Percentiles rank a stretch among this genome's conserved stretches.
Evolutionary conservation across 2,888 invertebrate genomes (phyloP).

Genomic region (Esperia sulphurella): DNA sequence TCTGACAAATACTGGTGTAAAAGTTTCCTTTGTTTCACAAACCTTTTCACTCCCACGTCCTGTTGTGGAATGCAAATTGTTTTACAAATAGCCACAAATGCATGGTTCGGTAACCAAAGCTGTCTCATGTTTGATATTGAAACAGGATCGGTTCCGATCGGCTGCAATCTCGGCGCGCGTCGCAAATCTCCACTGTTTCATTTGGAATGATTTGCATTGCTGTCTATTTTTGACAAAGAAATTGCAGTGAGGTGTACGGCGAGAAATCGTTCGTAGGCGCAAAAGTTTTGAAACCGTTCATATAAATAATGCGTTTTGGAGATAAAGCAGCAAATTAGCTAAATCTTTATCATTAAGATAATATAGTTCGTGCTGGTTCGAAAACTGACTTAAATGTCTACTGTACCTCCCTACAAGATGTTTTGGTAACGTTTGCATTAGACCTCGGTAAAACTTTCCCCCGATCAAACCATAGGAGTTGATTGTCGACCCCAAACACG

Average conservation of each 20-base stretch:
- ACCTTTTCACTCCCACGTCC: neutral
- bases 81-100: slow-evolving; percentile 30
- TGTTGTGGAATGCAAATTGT: slow-evolving; percentile 25
- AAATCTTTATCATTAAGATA: too few species aligned
- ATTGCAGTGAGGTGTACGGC: neutral
- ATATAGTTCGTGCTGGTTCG: too few species aligned
- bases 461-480: too few species aligned
- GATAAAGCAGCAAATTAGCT: too few species aligned
- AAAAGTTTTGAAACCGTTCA: too few species aligned
- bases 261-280: neutral
- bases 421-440: too few species aligned
- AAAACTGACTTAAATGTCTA: too few species aligned
- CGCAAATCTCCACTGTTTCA: slow-evolving; percentile 9
- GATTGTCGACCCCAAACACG: too few species aligned
- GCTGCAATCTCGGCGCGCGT: slow-evolving; percentile 30
- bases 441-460: too few species aligned
- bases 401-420: too few species aligned
- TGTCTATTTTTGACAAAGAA: neutral
- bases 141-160: slow-evolving; percentile 48
- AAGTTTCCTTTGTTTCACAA: slow-evolving; percentile 15
- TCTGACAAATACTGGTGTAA: too few species aligned
- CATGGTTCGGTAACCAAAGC: slow-evolving; percentile 39
- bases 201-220: slow-evolving; percentile 10
- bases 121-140: slow-evolving; percentile 49
- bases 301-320: too few species aligned